Percentiles rank a stretch among this genome's conserved stretches.
Conservation (phyloP, 1,140 invertebrate genomes). For the Leptonema lineaticorne region DNA sequence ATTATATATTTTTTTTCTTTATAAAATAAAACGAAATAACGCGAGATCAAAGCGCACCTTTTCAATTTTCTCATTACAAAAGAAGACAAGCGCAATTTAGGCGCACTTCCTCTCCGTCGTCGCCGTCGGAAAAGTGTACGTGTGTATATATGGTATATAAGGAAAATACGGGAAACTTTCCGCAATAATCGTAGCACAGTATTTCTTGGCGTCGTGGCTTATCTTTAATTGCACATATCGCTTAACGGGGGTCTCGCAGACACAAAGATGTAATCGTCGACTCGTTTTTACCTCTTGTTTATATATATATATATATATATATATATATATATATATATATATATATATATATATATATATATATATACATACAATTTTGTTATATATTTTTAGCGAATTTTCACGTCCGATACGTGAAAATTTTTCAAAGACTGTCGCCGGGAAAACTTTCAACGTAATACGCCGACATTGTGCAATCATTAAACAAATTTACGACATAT, state of each 20-base stretch:
- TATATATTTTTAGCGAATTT: neutral
- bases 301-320: too few species aligned
- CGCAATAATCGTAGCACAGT: slow-evolving; percentile 8
- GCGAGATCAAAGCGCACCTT: too few species aligned
- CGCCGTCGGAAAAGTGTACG: too few species aligned
- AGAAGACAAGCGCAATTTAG: too few species aligned
- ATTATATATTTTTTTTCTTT: too few species aligned
- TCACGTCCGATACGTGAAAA: neutral
- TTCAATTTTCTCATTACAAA: too few species aligned
- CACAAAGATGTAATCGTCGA: neutral
- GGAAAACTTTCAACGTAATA: slow-evolving; percentile 24
- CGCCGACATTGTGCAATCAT: slow-evolving; percentile 13
- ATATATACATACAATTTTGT: too few species aligned
- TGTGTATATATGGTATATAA: neutral
- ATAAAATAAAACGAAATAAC: too few species aligned
- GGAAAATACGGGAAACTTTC: slow-evolving; percentile 13
- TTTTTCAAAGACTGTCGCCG: too few species aligned
- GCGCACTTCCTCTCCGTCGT: too few species aligned
- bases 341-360: too few species aligned
- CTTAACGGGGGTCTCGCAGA: neutral
- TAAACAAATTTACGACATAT: slow-evolving; percentile 23
- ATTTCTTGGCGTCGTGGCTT: slow-evolving; percentile 9
- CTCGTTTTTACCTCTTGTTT: neutral
- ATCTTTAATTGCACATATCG: slow-evolving; percentile 17
- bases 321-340: too few species aligned